These are phyloP conservation scores for Thalassarche chlororhynchos DNA, from an alignment of 2,113 vertebrate species.

Conservation along the genomic window DNA sequence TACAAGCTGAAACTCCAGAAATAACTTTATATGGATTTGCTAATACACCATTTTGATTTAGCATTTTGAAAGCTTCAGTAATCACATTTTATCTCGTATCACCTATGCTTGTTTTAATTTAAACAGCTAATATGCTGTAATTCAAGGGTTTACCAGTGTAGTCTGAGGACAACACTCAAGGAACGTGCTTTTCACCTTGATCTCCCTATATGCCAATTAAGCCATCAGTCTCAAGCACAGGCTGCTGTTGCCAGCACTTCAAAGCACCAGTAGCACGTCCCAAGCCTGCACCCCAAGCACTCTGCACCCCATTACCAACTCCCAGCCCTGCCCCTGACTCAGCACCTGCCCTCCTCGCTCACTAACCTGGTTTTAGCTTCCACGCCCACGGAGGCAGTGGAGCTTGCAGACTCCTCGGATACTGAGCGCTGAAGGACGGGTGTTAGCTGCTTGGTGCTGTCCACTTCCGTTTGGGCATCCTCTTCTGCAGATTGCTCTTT, in stretches of 20 bases:
- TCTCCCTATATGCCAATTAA: background rate
- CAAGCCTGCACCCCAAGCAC: background rate
- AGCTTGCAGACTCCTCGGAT: constrained; percentile 84
- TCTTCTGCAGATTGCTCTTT: constrained; percentile 81
- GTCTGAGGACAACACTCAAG: background rate
- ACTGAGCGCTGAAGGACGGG: constrained; percentile 80
- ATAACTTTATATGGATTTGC: background rate
- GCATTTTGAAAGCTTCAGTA: background rate
- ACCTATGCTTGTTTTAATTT: background rate
- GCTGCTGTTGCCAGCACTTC: background rate
- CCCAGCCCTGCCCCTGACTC: background rate
- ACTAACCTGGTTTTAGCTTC: constrained; percentile 88
- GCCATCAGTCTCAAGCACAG: background rate
- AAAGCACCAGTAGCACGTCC: background rate
- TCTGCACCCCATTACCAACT: background rate
- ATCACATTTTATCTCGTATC: background rate
- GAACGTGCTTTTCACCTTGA: background rate
- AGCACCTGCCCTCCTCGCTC: background rate
- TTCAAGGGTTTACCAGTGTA: background rate
- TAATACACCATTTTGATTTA: background rate
- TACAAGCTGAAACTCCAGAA: background rate
- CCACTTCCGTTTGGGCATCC: constrained; percentile 71
- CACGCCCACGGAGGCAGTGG: constrained; percentile 83
- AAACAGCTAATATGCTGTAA: background rate
- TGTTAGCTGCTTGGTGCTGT: constrained; percentile 76